Evolutionary conservation across 2,888 invertebrate genomes (phyloP), one percentile per base, ranked within the genome.

Genomic region (Folsomia candida): DNA sequence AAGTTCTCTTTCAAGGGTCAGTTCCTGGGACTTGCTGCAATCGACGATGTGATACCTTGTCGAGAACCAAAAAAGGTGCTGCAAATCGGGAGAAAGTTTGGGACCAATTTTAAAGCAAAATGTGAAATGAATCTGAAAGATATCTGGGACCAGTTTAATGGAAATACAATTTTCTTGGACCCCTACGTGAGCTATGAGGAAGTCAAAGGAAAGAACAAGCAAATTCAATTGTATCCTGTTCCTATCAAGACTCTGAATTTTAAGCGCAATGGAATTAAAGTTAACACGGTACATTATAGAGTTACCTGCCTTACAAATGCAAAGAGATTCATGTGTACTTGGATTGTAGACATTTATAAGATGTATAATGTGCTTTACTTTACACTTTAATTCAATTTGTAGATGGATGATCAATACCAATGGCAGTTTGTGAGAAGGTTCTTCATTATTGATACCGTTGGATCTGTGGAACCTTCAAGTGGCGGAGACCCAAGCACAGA

Each of bases 351-450:
- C n/a, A n/a, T n/a, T n/a, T n/a, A n/a, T n/a, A n/a, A n/a, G n/a
- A n/a, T n/a, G n/a, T n/a, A n/a, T n/a, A n/a, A n/a, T n/a, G n/a
- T n/a, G n/a, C n/a, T n/a, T n/a, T n/a, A n/a, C n/a, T n/a, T n/a
- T n/a, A n/a, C n/a, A n/a, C n/a, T n/a, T n/a, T n/a, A n/a, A n/a
- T n/a, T n/a, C 4, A 37, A 37, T 9, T 81, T 81, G 47, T 77
- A 87, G 87, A 84, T 82, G 4, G 76, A 83, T 25, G 85, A 86
- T 72, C 81, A 82, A 58, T 85, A 85, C 37, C 85, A 86, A 59
- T 90, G 89, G 89, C 86, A 88, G 79, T 81, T 91, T 37, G 87
- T 88, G 0, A 85, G 88, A 75, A 85, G 91, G 71, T 89, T 91
- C 81, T 90, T 90, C 82, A 79, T 90, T 6, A 84, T 89, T 62